Base-by-base conservation (phyloP, 2,113 vertebrate species). In the Amphiprion ocellaris region DNA sequence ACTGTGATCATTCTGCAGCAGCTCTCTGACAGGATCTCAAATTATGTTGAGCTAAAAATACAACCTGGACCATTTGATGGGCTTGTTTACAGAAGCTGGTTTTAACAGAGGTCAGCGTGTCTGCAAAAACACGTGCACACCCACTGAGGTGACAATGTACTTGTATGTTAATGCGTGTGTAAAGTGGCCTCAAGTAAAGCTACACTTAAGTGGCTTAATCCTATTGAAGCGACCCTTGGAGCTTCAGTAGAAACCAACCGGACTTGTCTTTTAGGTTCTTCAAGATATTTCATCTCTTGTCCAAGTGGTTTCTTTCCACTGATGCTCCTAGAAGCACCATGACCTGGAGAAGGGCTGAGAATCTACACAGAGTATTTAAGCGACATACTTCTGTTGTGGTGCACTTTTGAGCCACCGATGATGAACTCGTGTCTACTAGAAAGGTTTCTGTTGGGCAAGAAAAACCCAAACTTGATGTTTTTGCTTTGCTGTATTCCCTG, bases 41-140 rank as follows among this genome's bases (percentile, higher is more conserved):
- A 88, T 75, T 74, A 52, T 74, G 82, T 68, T 30, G 39, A 63
- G 84, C 90, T 90, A 91, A 91, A 92, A 92, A 92, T 92, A 92
- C 66, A 80, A 60, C 39, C 85, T 30, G 21, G 56, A 74, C 46
- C 41, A 78, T 88, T 82, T 90, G 84, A 90, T 77, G 70, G 78
- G 74, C 64, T 82, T 88, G 76, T 86, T 90, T 89, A 79, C 53
- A 19, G 41, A 64, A 63, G 63, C 15, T 37, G 69, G 71, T 72
- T 70, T 74, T 26, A 58, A 79, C 68, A 59, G 59, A 8, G 82
- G 73, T 86, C 81, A 69, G 53, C 26, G 73, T 79, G 67, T 70
- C 61, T 72, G 30, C 3, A 44, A 41, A 39, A 17, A 53, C 50
- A 65, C 37, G 49, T 8, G 17, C 54, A 61, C 10, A 66, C 47